Conservation (phyloP, 2,113 vertebrate genomes). For the Carettochelys insculpta region DNA sequence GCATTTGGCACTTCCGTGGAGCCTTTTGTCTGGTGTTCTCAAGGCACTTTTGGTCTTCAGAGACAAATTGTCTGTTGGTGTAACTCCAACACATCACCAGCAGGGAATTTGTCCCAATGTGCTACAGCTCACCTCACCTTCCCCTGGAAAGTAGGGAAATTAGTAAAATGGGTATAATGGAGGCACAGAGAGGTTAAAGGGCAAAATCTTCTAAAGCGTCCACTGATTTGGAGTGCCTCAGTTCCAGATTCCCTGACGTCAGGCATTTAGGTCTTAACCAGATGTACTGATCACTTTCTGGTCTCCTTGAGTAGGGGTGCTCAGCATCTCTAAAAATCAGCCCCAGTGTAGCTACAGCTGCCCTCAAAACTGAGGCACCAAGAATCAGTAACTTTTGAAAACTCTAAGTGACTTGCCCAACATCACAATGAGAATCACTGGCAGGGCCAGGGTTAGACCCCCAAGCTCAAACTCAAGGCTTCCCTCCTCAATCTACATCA, state of each 20-base stretch:
- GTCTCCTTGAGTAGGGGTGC: neutral
- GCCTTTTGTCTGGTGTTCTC: neutral
- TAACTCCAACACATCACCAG: fast-evolving
- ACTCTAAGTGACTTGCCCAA: neutral
- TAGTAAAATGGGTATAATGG: neutral
- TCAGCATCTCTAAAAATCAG: neutral
- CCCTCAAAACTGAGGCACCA: fast-evolving
- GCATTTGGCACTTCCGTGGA: neutral
- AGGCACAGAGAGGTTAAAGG: neutral
- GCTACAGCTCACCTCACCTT: neutral
- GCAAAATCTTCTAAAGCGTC: fast-evolving
- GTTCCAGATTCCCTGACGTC: fast-evolving
- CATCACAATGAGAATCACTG: fast-evolving
- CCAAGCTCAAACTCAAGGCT: too few species aligned
- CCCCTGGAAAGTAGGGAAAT: neutral
- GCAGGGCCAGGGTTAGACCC: neutral
- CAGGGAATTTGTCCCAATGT: neutral
- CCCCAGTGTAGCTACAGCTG: neutral
- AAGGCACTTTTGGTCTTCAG: neutral
- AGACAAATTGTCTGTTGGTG: fast-evolving
- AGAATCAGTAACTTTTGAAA: neutral
- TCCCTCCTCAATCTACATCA: neutral
- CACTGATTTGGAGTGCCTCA: neutral
- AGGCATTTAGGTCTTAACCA: neutral
- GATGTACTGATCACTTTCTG: neutral